phyloP scores from a whole-genome alignment of 2,797 vertebrate genomes.

The Gadopsis marmoratus region DNA sequence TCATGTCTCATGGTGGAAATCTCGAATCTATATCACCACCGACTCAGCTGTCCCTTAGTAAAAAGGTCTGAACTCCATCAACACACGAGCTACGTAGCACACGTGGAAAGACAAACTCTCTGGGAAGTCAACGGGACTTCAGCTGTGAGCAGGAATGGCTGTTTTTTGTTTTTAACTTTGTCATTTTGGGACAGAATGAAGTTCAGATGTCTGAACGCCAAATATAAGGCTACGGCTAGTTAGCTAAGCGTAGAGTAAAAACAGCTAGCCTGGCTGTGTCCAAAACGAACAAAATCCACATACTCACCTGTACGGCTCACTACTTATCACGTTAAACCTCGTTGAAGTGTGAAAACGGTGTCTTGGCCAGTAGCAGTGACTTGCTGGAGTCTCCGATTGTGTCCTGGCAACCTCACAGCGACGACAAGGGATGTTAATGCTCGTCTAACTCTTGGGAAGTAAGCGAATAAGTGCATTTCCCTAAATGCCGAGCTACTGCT shows the following conservation, averaged over 20 bases:
- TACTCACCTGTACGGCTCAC: too few relatives aligned
- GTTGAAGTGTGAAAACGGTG: neutral
- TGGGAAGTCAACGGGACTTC: neutral
- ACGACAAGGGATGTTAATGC: neutral
- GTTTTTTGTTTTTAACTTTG: neutral
- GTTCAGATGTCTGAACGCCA: neutral
- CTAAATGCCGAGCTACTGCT: neutral
- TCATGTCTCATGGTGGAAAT: neutral
- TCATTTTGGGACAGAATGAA: neutral
- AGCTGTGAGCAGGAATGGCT: neutral
- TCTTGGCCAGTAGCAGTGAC: neutral
- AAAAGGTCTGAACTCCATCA: neutral
- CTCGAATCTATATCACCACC: neutral
- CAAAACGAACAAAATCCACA: too few relatives aligned
- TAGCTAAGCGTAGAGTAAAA: too few relatives aligned
- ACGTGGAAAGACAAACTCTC: neutral
- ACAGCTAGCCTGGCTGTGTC: too few relatives aligned
- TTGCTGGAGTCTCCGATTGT: neutral
- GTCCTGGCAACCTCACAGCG: neutral
- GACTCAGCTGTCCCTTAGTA: neutral
- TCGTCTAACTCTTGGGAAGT: too few relatives aligned
- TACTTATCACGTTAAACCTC: neutral
- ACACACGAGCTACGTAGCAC: neutral
- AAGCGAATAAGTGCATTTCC: neutral
- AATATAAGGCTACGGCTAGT: too few relatives aligned